These are phyloP conservation scores for Catamblyrhynchus diadema DNA, from an alignment of 2,797 vertebrate genomes.

Conservation along the genomic window DNA sequence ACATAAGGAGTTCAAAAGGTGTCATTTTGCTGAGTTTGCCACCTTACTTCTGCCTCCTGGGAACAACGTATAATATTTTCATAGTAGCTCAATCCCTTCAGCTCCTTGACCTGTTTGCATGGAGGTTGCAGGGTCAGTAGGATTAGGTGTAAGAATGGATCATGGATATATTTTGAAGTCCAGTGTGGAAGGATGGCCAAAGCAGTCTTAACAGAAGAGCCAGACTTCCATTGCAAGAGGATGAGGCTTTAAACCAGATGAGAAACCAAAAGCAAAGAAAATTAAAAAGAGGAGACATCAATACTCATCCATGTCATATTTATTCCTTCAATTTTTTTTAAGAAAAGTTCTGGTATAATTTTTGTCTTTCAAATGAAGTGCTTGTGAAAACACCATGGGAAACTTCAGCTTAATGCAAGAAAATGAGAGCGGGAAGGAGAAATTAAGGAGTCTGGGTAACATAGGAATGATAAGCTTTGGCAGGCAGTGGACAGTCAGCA, in stretches of 20 bases:
- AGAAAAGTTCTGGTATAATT: background rate
- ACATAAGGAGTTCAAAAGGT: background rate
- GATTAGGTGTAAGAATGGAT: background rate
- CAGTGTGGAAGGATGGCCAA: background rate
- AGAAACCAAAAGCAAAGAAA: background rate
- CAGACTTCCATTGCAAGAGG: background rate
- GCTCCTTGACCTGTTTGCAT: background rate
- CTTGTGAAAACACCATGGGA: background rate
- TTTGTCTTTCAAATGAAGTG: background rate
- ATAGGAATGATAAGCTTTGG: background rate
- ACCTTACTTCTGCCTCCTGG: background rate
- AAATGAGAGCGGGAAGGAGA: background rate
- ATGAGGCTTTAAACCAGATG: background rate
- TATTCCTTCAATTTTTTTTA: fast-evolving
- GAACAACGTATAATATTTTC: background rate
- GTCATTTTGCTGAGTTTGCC: background rate
- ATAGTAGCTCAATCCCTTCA: background rate
- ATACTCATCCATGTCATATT: background rate
- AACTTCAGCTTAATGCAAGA: background rate
- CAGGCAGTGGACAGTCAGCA: background rate
- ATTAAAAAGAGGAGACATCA: background rate
- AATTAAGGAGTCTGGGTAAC: background rate
- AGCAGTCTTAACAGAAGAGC: background rate
- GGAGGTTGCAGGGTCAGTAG: background rate
- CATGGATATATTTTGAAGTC: background rate